A percentile compares a stretch with the other conserved stretches of the same genome.
Evolutionary conservation across 2,113 vertebrate species (phyloP).

Genomic region (Heptranchias perlo): DNA sequence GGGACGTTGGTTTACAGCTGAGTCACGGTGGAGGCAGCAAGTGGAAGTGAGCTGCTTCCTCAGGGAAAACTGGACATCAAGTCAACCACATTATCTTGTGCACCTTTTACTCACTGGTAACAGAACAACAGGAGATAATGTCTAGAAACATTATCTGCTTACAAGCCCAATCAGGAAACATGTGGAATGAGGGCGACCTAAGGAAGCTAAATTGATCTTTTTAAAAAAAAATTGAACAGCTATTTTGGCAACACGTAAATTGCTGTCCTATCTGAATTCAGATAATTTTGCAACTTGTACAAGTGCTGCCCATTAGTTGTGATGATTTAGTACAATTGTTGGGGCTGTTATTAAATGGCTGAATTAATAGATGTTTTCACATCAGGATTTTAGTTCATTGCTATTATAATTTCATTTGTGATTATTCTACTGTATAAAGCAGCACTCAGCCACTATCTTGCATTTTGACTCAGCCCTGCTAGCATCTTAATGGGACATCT

Average conservation of each 20-base stretch:
- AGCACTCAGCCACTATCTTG: neutral
- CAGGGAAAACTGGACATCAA: neutral
- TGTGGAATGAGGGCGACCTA: neutral
- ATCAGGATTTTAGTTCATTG: neutral
- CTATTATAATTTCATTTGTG: neutral
- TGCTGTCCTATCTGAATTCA: neutral
- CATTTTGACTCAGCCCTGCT: neutral
- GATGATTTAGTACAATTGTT: neutral
- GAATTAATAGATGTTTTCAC: neutral
- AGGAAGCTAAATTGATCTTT: neutral
- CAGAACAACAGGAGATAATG: neutral
- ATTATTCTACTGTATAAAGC: neutral
- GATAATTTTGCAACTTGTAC: neutral
- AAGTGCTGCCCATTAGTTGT: neutral
- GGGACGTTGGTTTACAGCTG: neutral
- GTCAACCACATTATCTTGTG: neutral
- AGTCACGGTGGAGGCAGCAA: neutral
- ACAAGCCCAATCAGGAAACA: neutral
- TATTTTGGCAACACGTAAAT: neutral
- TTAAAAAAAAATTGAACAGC: neutral
- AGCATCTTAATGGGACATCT: neutral
- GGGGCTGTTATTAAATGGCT: neutral
- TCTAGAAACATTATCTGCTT: neutral
- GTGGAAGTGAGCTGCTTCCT: neutral
- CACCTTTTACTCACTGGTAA: neutral